Base-by-base conservation (phyloP, 1,140 invertebrate genomes). In the Melanaphis sacchari region DNA sequence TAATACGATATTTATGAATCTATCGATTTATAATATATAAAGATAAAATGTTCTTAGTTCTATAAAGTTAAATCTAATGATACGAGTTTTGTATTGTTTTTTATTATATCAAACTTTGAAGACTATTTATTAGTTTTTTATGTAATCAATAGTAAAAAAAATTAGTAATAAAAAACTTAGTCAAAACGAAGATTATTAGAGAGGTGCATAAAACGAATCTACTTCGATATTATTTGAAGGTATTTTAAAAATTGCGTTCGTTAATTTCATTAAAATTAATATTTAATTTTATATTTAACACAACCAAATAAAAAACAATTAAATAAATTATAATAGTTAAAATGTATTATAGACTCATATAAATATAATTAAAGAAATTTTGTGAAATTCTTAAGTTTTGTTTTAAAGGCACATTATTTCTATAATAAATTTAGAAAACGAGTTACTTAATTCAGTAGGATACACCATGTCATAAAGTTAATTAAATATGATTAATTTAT, bases 91-190 rank as follows among this genome's bases (percentile, higher is more conserved):
- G 21, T 46, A 81, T 91, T 82, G n/a, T 38, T 81, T 91, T 91
- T 91, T 76, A 81, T 91, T 81, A 46, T 49, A 66, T 91, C n/a
- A 41, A 91, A 91, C 41, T 91, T 82, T 82, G 41, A 49, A 91
- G n/a, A 26, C 41, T 43, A 91, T 91, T 91, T 21, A 43, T 81
- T 22, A 46, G 43, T 21, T 91, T 82, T 91, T 49, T 91, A 66
- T 91, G 66, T 21, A 91, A 81, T n/a, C 90, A 81, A 81, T 91
- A 43, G 90, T 91, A 49, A 91, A 91, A 81, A 91, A n/a, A n/a
- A n/a, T n/a, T 91, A 66, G 43, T 49, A 82, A 82, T 91, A 49
- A n/a, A 81, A 82, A 91, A 91, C 90, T 91, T 81, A 91, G 41
- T 38, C 18, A 82, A 91, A 22, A 59, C 52, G 26, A 43, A 85